Evolutionary conservation across 2,888 invertebrate genomes (phyloP).

Genomic region (Andrena chrysosceles): DNA sequence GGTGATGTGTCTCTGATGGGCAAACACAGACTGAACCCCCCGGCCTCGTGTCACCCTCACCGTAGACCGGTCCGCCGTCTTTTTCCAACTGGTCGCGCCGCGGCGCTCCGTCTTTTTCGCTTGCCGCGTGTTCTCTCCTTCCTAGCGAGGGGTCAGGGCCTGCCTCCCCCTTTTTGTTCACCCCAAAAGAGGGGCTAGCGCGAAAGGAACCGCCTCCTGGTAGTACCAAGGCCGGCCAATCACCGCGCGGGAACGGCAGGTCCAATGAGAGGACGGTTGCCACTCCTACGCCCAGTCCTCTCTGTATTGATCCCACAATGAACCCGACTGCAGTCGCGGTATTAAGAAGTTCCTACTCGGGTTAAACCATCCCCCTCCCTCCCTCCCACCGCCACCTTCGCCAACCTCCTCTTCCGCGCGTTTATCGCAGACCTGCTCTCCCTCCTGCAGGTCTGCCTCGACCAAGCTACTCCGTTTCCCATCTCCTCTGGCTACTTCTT

Average conservation of each 20-base stretch:
- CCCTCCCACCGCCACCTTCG: constrained; percentile 40
- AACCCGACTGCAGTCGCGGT: constrained; percentile 78
- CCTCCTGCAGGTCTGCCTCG: constrained; percentile 20
- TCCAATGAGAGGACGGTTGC: constrained; percentile 82
- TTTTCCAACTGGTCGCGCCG: constrained; percentile 71
- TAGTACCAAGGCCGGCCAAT: constrained; percentile 78
- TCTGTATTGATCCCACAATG: constrained; percentile 85
- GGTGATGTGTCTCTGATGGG: constrained; percentile 82
- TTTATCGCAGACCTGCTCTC: constrained; percentile 45
- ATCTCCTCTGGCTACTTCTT: constrained; percentile 50
- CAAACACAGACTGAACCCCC: constrained; percentile 84
- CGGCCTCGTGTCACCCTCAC: constrained; percentile 79
- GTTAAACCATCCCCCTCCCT: constrained; percentile 74
- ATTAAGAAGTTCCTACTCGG: constrained; percentile 80
- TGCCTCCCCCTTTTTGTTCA: constrained; percentile 64
- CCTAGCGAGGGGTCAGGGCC: constrained; percentile 57
- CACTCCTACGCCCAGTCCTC: constrained; percentile 82
- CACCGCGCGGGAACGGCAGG: constrained; percentile 71
- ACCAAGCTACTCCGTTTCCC: constrained; percentile 23
- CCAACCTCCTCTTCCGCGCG: constrained; percentile 36
- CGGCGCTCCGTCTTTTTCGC: constrained; percentile 65
- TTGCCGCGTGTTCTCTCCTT: constrained; percentile 64
- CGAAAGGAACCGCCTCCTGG: constrained; percentile 82
- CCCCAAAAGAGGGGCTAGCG: constrained; percentile 59
- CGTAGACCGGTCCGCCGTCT: constrained; percentile 75